Conservation (phyloP, 2,888 invertebrate species). For the Tipula lateralis region DNA sequence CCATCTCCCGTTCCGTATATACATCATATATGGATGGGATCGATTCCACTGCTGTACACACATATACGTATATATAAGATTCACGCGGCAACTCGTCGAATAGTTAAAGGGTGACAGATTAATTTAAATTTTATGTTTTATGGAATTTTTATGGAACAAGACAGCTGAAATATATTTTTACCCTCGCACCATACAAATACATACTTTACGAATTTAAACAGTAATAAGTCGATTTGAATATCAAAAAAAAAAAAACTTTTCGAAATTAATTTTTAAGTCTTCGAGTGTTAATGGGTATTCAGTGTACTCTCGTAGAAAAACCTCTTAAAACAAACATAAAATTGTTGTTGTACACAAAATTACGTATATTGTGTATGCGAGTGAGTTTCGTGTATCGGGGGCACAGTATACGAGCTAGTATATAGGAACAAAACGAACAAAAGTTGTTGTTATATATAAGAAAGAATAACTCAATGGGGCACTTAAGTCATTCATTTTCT, state of each 20-base stretch:
- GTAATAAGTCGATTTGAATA: slow-evolving; percentile 11
- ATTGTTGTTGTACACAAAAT: neutral
- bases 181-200: neutral
- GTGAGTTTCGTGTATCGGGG: neutral
- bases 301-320: slow-evolving; percentile 9
- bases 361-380: neutral
- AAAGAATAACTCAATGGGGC: neutral
- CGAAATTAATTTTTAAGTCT: neutral
- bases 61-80: neutral
- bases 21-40: neutral
- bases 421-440: neutral
- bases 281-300: slow-evolving; percentile 19
- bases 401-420: too few relatives aligned
- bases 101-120: slow-evolving; percentile 24
- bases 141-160: slow-evolving; percentile 1
- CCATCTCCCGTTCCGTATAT: neutral
- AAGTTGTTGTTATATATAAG: neutral
- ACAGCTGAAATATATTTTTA: slow-evolving; percentile 5
- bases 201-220: neutral
- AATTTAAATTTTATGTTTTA: slow-evolving; percentile 24
- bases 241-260: neutral
- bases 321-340: neutral
- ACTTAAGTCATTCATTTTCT: neutral
- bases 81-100: slow-evolving; percentile 5
- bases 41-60: neutral